Evolutionary conservation across 2,797 vertebrate genomes (phyloP).

Genomic region (Chloroceryle inda): DNA sequence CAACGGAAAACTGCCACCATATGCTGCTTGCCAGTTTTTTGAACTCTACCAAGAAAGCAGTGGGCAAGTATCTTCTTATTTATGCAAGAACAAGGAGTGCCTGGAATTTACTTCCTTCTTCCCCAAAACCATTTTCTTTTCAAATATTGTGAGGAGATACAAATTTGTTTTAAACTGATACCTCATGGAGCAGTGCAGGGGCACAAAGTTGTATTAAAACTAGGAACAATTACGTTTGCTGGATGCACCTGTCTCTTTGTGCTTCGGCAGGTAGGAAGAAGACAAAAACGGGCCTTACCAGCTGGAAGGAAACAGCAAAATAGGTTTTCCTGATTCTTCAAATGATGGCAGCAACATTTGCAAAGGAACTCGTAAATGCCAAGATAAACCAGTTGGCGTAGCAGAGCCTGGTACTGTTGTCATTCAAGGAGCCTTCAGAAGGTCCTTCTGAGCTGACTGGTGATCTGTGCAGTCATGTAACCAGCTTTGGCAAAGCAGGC

Average conservation of each 20-base stretch:
- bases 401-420: neutral
- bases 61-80: conserved; percentile 78
- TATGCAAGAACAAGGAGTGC: neutral
- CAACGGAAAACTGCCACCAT: conserved; percentile 88
- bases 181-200: neutral
- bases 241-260: neutral
- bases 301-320: neutral
- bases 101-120: neutral
- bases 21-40: conserved; percentile 90
- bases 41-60: conserved; percentile 88
- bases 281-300: neutral
- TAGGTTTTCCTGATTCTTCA: neutral
- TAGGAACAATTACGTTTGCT: neutral
- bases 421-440: neutral
- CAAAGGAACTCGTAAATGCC: neutral
- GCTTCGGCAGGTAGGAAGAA: neutral
- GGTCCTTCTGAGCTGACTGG: neutral
- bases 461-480: neutral
- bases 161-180: neutral
- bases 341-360: neutral
- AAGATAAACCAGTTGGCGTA: neutral
- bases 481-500: neutral
- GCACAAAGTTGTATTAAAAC: neutral
- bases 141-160: neutral
- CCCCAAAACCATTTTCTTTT: neutral